Evolutionary conservation across 2,113 vertebrate genomes (phyloP).

Genomic region (Hemicordylus capensis): DNA sequence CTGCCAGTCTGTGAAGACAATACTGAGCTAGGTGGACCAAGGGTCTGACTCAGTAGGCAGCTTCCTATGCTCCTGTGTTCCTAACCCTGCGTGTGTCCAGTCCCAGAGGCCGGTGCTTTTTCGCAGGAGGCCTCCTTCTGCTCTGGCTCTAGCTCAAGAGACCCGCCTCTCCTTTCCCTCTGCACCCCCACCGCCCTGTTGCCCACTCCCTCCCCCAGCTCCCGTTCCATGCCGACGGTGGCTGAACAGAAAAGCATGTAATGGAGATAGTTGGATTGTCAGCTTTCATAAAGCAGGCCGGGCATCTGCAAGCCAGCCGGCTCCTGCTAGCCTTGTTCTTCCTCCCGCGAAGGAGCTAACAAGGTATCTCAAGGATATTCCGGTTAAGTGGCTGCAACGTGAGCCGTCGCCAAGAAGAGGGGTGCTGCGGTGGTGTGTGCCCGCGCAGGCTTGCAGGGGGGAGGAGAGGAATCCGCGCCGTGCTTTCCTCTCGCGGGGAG

Average conservation of each 20-base stretch:
- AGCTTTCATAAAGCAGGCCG: background rate
- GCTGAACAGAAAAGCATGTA: conserved; percentile 39
- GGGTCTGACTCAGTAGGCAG: no score
- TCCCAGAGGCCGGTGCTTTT: background rate
- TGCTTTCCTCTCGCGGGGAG: no score
- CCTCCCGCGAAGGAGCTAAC: conserved; percentile 45
- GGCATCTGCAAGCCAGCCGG: background rate
- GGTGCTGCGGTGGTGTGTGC: rapidly evolving
- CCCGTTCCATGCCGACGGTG: background rate
- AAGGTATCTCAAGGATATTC: conserved; percentile 54
- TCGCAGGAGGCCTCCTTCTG: background rate
- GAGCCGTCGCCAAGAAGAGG: conserved; percentile 7
- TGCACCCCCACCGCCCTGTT: no score
- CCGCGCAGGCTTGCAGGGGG: no score
- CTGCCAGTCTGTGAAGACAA: no score
- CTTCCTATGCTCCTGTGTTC: no score
- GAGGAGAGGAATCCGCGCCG: no score
- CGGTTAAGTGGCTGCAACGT: conserved; percentile 47
- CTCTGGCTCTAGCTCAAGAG: background rate
- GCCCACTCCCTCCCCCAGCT: background rate
- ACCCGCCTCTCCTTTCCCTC: background rate
- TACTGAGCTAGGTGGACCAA: no score
- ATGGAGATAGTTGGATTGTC: background rate
- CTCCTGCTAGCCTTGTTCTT: background rate
- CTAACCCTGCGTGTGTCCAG: no score